Base-by-base conservation (phyloP, 2,797 vertebrate genomes). In the Astyanax mexicanus region DNA sequence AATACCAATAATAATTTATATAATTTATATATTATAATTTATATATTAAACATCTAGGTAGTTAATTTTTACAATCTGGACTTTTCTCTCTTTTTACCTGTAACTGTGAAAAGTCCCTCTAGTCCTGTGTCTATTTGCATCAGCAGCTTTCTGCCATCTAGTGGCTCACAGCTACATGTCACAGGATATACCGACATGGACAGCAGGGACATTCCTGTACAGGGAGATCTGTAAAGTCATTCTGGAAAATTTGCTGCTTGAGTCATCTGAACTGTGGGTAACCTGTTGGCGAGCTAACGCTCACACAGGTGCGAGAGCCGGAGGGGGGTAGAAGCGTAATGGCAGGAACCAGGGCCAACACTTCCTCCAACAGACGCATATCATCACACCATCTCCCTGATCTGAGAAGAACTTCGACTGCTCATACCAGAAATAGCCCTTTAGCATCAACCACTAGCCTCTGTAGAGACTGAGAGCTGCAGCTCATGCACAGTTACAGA, bases 301-400 rank as follows among this genome's bases (percentile, higher is more conserved):
- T 64, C 6, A 77, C 6, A 38, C 19, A 21, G 21, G 29, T 35
- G 64, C 12, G 4, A 66, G 25, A 38, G 13, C 38, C 25, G 27
- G 60, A 17, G 25, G 35, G 23, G 51, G 42, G 77, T 61, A 49
- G 8, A 1, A 72, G 23, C 5, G 27, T 62, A 72, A 70, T 40
- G 75, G 57, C 23, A 72, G 62, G 66, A 80, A 52, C 1, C 21
- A 27, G 32, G 51, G 49, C 21, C 75, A 45, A 78, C 54, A 64
- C 71, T 74, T 80, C 78, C 78, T 74, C 57, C 66, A 57, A 6
- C n/a, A 32, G 38, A 19, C 6, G 4, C 57, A 72, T 90, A 92
- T 93, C 91, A 82, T 38, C 68, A 82, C 91, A 89, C 90, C 9
- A 92, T 92, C 90, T 87, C 7, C 76, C 60, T n/a, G 52, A 29